These are phyloP conservation scores for Heliconius cydno DNA, from an alignment of 2,888 invertebrate genomes.

Conservation along the genomic window DNA sequence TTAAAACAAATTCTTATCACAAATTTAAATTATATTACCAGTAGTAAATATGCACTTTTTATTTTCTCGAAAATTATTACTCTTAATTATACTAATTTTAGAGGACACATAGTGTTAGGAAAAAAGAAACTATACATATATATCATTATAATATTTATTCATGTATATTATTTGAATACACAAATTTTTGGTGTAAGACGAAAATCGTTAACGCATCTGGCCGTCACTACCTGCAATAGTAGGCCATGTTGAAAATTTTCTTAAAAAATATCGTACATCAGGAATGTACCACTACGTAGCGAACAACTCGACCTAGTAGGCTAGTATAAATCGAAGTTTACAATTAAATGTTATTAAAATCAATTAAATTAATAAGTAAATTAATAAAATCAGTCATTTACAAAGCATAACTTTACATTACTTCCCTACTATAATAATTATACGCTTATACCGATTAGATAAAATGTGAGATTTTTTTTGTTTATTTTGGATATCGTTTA, in stretches of 20 bases:
- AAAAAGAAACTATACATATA: conserved; percentile 33
- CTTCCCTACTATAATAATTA: conserved; percentile 46
- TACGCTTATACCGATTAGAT: conserved; percentile 46
- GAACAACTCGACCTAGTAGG: conserved; percentile 49
- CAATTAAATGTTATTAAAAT: conserved; percentile 65
- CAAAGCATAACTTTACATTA: conserved; percentile 65
- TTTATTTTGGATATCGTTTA: conserved; percentile 60
- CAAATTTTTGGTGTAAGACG: conserved; percentile 78
- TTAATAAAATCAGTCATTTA: conserved; percentile 76
- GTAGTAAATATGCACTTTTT: no score
- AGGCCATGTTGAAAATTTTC: conserved; percentile 63
- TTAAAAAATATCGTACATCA: conserved; percentile 73
- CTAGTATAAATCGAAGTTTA: conserved; percentile 49
- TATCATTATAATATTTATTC: conserved; percentile 71
- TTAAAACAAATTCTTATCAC: no score
- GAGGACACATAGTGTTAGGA: neutral
- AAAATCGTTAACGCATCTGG: conserved; percentile 70
- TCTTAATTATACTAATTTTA: neutral
- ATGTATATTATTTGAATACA: conserved; percentile 79
- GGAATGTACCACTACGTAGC: conserved; percentile 78
- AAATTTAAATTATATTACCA: no score
- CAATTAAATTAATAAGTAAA: conserved; percentile 70
- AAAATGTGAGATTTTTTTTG: conserved; percentile 53
- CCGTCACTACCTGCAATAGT: conserved; percentile 59
- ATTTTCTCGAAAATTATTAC: neutral